Conservation (phyloP, 1,140 invertebrate genomes). For the Saccostrea glomerata region DNA sequence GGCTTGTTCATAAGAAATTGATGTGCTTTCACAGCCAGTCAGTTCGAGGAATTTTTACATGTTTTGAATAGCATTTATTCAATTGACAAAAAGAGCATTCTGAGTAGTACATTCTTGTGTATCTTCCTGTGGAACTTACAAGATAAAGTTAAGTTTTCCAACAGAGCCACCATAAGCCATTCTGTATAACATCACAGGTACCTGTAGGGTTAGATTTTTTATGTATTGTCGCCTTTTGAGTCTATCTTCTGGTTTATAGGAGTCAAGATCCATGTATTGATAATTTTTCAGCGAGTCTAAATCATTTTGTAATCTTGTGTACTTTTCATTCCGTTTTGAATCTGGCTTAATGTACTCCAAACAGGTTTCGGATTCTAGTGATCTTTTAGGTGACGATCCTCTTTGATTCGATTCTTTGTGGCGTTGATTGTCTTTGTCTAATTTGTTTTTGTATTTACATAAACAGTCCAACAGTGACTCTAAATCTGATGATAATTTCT, state of each 20-base stretch:
- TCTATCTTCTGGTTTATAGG: slow-evolving; percentile 34
- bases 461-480: slow-evolving; percentile 33
- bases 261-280: slow-evolving; percentile 23
- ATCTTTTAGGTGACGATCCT: neutral
- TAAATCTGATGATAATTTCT: neutral
- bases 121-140: slow-evolving; percentile 31
- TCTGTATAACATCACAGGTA: slow-evolving; percentile 44
- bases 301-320: slow-evolving; percentile 24
- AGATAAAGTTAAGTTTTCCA: slow-evolving; percentile 46
- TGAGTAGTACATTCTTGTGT: slow-evolving; percentile 27
- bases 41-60: slow-evolving; percentile 46
- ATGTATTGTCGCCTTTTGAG: slow-evolving; percentile 39
- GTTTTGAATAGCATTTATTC: slow-evolving; percentile 29
- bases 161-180: slow-evolving; percentile 45
- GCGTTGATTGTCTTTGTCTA: slow-evolving; percentile 24
- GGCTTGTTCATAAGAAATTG: neutral
- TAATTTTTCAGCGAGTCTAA: neutral
- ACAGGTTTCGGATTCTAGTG: slow-evolving; percentile 19
- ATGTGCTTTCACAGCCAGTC: slow-evolving; percentile 11
- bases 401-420: slow-evolving; percentile 37
- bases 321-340: neutral
- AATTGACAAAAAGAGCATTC: neutral
- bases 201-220: slow-evolving; percentile 2
- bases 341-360: slow-evolving; percentile 1
- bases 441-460: slow-evolving; percentile 24